Evolutionary conservation across 2,888 invertebrate genomes (phyloP).

Genomic region (Spisula subtruncata): DNA sequence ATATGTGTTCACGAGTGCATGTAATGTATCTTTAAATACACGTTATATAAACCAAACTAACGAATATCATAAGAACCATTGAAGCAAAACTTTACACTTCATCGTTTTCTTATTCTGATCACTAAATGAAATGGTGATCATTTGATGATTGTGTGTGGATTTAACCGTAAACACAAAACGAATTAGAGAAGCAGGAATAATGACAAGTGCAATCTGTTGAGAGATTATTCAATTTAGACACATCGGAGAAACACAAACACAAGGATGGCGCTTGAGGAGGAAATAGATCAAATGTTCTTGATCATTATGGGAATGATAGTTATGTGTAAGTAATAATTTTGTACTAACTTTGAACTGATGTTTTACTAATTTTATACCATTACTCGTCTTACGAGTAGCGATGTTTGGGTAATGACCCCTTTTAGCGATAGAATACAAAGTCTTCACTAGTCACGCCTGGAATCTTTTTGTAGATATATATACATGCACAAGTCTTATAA

Average conservation of each 20-base stretch:
- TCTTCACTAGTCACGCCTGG: no score
- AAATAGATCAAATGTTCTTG: constrained; percentile 50
- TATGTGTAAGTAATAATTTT: constrained; percentile 71
- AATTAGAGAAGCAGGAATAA: neutral
- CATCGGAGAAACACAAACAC: neutral
- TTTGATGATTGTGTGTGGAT: neutral
- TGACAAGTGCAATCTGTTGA: neutral
- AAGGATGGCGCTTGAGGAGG: constrained; percentile 49
- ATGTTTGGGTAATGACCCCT: neutral
- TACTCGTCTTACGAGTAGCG: neutral
- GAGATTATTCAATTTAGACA: neutral
- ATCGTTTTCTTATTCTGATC: neutral
- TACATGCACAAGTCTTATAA: no score
- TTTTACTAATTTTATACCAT: neutral
- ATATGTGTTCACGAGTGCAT: no score
- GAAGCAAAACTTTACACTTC: neutral
- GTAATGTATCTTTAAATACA: no score
- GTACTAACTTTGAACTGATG: neutral
- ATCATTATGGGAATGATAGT: constrained; percentile 72
- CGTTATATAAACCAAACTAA: neutral
- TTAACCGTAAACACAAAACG: neutral
- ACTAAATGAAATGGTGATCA: neutral
- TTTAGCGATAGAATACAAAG: no score
- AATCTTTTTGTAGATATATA: no score
- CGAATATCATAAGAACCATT: neutral